Percentiles rank a stretch among this genome's conserved stretches.
Conservation (phyloP, 2,888 invertebrate species). For the Aphrophora alni region DNA sequence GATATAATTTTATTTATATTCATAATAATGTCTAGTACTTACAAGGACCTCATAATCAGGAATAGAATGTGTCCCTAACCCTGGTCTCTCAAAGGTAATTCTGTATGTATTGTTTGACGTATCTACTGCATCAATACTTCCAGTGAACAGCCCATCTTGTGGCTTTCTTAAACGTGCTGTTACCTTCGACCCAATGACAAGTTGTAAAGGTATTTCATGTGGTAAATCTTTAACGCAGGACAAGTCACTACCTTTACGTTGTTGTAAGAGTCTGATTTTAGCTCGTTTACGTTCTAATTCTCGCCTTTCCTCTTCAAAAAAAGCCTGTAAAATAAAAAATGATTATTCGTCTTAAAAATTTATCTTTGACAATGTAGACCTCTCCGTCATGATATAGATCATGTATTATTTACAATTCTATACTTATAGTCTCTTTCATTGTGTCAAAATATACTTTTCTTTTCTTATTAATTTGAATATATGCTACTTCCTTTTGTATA, state of each 20-base stretch:
- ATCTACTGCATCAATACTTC: conserved; percentile 94
- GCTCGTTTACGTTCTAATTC: conserved; percentile 90
- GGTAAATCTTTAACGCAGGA: conserved; percentile 85
- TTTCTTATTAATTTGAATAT: no score
- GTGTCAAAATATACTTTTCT: no score
- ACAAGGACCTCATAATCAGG: conserved; percentile 93
- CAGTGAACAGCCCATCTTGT: conserved; percentile 94
- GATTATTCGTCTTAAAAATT: conserved; percentile 93
- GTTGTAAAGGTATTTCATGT: conserved; percentile 90
- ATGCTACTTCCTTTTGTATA: no score
- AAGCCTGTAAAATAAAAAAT: conserved; percentile 84
- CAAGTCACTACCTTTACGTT: conserved; percentile 83
- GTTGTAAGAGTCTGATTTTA: conserved; percentile 91
- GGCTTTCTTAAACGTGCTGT: conserved; percentile 89
- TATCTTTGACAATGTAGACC: conserved; percentile 76
- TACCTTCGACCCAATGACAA: conserved; percentile 94
- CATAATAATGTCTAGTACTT: no score
- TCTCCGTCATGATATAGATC: no score
- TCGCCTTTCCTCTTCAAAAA: conserved; percentile 93
- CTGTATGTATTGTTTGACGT: conserved; percentile 93
- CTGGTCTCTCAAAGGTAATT: conserved; percentile 91
- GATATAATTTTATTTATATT: no score
- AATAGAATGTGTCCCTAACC: conserved; percentile 93
- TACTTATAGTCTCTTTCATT: no score
- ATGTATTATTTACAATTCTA: no score